Evolutionary conservation across 2,797 vertebrate species (phyloP).

Genomic region (Pseudochromis fuscus): DNA sequence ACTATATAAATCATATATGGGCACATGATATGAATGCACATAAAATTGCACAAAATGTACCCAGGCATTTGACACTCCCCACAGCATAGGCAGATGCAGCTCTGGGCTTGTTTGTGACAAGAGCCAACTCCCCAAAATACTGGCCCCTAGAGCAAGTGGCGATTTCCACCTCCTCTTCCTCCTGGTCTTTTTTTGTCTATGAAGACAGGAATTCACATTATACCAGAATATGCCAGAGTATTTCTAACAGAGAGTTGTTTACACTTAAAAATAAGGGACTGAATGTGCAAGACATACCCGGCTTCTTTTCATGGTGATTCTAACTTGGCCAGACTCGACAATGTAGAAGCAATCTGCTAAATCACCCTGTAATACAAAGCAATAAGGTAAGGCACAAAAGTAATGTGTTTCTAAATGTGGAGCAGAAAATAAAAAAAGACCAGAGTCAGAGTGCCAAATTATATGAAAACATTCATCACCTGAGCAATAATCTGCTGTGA

Average conservation of each 20-base stretch:
- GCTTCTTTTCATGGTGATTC: slow-evolving; percentile 96
- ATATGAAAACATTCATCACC: slow-evolving; percentile 78
- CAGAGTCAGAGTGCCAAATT: neutral
- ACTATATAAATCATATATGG: neutral
- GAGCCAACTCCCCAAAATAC: slow-evolving; percentile 97
- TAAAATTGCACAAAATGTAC: slow-evolving; percentile 79
- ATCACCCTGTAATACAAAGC: slow-evolving; percentile 88
- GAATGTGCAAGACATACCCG: slow-evolving; percentile 86
- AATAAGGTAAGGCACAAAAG: neutral
- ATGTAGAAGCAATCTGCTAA: slow-evolving; percentile 98
- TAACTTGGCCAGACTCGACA: slow-evolving; percentile 98
- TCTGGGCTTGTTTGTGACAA: slow-evolving; percentile 98
- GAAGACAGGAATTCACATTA: slow-evolving; percentile 41
- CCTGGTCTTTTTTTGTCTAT: slow-evolving; percentile 85
- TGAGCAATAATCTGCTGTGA: slow-evolving; percentile 98
- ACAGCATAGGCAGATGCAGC: slow-evolving; percentile 97
- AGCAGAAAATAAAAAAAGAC: neutral
- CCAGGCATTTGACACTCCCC: slow-evolving; percentile 97
- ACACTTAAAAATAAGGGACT: neutral
- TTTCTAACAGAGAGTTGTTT: neutral
- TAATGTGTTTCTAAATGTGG: neutral
- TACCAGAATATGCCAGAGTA: neutral
- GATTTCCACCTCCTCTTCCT: slow-evolving; percentile 93
- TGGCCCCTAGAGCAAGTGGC: slow-evolving; percentile 94
- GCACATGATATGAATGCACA: neutral